These are phyloP conservation scores for Trichechus manatus DNA, from an alignment of 2,113 vertebrate genomes.

Conservation along the genomic window DNA sequence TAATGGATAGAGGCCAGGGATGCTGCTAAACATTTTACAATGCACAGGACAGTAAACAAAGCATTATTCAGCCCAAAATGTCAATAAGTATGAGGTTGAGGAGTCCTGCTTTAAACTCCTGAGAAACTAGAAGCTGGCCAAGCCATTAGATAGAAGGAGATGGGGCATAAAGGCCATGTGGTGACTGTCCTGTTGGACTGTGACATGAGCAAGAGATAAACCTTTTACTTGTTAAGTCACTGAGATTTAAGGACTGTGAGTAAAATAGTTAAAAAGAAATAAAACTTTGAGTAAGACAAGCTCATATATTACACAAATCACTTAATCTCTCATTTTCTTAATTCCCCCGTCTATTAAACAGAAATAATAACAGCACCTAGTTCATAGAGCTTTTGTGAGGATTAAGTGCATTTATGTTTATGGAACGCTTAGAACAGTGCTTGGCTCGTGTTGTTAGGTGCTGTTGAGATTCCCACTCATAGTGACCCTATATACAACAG, in stretches of 20 bases:
- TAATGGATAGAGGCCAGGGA: neutral
- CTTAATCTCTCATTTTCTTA: conserved; percentile 33
- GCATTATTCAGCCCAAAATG: neutral
- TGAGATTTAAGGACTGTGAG: neutral
- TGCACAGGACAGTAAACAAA: neutral
- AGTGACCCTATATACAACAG: too few relatives aligned
- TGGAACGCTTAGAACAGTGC: too few relatives aligned
- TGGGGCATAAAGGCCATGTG: neutral
- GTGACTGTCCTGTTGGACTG: neutral
- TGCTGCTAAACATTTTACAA: neutral
- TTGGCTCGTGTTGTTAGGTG: too few relatives aligned
- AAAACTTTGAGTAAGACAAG: neutral
- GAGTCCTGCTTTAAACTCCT: neutral
- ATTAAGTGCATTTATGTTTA: neutral
- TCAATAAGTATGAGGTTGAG: neutral
- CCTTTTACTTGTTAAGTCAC: neutral
- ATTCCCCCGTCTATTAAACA: neutral
- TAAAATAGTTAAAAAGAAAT: neutral
- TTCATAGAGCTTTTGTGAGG: neutral
- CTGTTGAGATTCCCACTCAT: too few relatives aligned
- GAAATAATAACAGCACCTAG: neutral
- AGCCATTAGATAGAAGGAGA: neutral
- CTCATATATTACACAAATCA: conserved; percentile 10
- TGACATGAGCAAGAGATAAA: conserved; percentile 4
- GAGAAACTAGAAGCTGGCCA: neutral